These are phyloP conservation scores for Vanessa cardui DNA, from an alignment of 2,888 invertebrate genomes.

Conservation along the genomic window DNA sequence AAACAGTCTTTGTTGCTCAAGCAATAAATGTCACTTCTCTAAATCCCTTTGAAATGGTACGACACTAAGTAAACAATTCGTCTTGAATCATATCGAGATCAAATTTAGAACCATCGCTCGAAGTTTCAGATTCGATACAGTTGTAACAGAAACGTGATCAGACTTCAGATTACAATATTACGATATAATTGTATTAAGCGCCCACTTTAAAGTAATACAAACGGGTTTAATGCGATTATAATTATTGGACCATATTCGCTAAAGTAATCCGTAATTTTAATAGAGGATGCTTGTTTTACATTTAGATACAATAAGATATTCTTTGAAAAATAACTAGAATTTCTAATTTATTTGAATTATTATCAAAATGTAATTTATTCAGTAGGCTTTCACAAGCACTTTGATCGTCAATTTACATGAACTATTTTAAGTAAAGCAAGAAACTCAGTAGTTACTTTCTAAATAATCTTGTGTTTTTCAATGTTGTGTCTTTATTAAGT, in stretches of 20 bases:
- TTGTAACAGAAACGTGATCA: conserved; percentile 20
- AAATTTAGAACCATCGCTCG: conserved; percentile 15
- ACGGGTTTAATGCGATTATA: neutral
- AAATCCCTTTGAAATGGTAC: neutral
- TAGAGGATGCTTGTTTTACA: too few relatives aligned
- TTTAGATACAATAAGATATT: too few relatives aligned
- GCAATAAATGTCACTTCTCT: neutral
- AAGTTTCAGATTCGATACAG: conserved; percentile 27
- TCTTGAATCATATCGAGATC: conserved; percentile 21
- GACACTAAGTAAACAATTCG: conserved; percentile 12
- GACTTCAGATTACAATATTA: conserved; percentile 12
- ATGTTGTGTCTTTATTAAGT: too few relatives aligned
- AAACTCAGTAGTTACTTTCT: too few relatives aligned
- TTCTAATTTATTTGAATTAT: too few relatives aligned
- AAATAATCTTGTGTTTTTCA: too few relatives aligned
- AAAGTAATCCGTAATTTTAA: neutral
- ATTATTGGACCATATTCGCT: neutral
- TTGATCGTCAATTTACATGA: too few relatives aligned
- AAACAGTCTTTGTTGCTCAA: neutral
- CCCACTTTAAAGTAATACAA: neutral
- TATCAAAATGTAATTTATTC: too few relatives aligned
- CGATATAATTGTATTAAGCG: conserved; percentile 17
- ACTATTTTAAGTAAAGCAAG: too few relatives aligned
- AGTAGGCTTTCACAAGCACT: too few relatives aligned
- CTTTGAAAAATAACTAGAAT: too few relatives aligned